phyloP scores from a whole-genome alignment of 2,888 invertebrate genomes.

The Pyrrhosoma nymphula region DNA sequence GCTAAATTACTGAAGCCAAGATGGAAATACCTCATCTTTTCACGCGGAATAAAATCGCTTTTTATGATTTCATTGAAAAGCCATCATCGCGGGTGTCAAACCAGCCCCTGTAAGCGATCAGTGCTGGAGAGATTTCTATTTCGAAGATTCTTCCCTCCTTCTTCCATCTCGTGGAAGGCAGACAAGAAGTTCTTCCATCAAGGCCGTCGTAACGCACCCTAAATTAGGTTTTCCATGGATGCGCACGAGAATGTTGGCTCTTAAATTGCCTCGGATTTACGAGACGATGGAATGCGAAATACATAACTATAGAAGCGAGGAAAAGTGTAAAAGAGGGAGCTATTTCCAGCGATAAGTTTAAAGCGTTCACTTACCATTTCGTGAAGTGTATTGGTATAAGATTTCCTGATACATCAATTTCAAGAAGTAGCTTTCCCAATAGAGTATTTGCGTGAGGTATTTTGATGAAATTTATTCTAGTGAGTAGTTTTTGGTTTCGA shows the following conservation, averaged over 20 bases:
- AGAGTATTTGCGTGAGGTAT: too few relatives aligned
- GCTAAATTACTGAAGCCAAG: too few relatives aligned
- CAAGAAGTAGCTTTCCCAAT: too few relatives aligned
- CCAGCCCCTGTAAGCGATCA: background rate
- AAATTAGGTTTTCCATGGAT: background rate
- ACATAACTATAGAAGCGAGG: too few relatives aligned
- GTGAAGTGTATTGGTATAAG: background rate
- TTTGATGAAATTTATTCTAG: too few relatives aligned
- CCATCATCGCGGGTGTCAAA: background rate
- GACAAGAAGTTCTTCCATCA: background rate
- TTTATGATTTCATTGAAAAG: background rate
- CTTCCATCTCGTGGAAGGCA: background rate
- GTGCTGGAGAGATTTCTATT: background rate
- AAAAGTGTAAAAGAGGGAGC: background rate
- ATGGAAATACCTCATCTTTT: background rate
- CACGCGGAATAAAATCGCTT: background rate
- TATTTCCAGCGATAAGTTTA: background rate
- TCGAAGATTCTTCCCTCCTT: background rate
- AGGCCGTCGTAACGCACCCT: background rate
- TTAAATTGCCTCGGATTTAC: background rate
- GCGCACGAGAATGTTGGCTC: background rate
- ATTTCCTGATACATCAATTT: background rate
- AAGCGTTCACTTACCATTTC: background rate
- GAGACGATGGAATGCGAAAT: background rate
- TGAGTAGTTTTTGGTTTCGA: too few relatives aligned